These are phyloP conservation scores for Hypercompe scribonia DNA, from an alignment of 2,888 invertebrate species.

Conservation along the genomic window DNA sequence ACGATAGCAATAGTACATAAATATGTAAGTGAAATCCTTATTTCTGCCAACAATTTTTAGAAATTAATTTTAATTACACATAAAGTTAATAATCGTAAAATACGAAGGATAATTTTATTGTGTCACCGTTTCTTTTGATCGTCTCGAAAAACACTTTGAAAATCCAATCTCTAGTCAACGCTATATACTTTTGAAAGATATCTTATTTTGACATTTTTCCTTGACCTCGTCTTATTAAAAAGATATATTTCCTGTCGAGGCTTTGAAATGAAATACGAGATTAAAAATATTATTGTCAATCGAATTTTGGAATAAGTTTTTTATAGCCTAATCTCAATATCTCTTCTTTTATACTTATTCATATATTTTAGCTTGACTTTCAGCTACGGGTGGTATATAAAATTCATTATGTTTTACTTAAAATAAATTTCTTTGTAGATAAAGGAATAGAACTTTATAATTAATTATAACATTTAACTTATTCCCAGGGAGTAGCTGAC, in stretches of 20 bases:
- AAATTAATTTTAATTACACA: not conserved
- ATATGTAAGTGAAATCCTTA: not conserved
- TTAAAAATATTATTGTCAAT: conserved; percentile 42
- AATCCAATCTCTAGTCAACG: conserved; percentile 17
- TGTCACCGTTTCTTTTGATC: conserved; percentile 13
- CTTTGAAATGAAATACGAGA: conserved; percentile 37
- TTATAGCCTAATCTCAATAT: conserved; percentile 34
- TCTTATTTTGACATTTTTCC: conserved; percentile 21
- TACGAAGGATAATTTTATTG: conserved; percentile 9
- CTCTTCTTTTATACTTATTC: conserved; percentile 24
- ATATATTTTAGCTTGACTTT: conserved; percentile 16
- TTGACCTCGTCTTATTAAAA: conserved; percentile 35
- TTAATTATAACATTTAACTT: not conserved
- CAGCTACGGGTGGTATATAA: not conserved
- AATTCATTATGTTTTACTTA: not conserved
- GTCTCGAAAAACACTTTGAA: not conserved
- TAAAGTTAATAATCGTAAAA: not conserved
- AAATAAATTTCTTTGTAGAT: not conserved
- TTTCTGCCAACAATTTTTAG: not conserved
- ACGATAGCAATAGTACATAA: not conserved
- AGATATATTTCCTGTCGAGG: conserved; percentile 32
- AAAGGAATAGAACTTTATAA: not conserved
- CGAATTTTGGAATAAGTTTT: conserved; percentile 28
- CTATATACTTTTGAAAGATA: conserved; percentile 24
- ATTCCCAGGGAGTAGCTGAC: not conserved